Conservation (phyloP, 2,888 invertebrate genomes). For the Ochlodes sylvanus region DNA sequence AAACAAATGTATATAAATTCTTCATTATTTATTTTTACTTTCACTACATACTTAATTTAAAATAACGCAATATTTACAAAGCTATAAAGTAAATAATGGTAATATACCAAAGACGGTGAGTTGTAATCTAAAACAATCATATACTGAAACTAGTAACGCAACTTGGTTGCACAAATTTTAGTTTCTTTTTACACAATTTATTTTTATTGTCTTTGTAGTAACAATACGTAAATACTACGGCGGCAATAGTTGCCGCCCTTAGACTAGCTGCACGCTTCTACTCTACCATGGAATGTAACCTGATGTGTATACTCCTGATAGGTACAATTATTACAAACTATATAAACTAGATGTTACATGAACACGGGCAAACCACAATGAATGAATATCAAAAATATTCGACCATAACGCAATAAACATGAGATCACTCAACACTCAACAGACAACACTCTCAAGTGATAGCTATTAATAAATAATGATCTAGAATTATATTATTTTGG, state of each 20-base stretch:
- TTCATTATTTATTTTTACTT: conserved; percentile 58
- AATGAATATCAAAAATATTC: conserved; percentile 55
- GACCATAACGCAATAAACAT: conserved; percentile 65
- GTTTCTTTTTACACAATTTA: conserved; percentile 51
- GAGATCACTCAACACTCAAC: conserved; percentile 81
- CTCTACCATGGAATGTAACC: conserved; percentile 73
- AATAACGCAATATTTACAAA: conserved; percentile 67
- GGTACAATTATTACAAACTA: conserved; percentile 46
- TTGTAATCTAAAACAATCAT: conserved; percentile 51
- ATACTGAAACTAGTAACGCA: conserved; percentile 53
- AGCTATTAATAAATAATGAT: conserved; percentile 80
- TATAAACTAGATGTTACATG: conserved; percentile 63
- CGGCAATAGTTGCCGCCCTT: conserved; percentile 63
- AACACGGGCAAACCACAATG: conserved; percentile 66
- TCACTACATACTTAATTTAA: conserved; percentile 50
- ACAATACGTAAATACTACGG: conserved; percentile 51
- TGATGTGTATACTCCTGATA: conserved; percentile 59
- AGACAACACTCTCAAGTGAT: conserved; percentile 67
- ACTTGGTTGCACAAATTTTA: conserved; percentile 67
- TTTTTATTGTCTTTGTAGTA: conserved; percentile 39
- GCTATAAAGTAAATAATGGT: conserved; percentile 59
- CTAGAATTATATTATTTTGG: conserved; percentile 80
- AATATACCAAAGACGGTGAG: conserved; percentile 56
- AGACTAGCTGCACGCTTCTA: conserved; percentile 78
- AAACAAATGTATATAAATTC: conserved; percentile 25